Evolutionary conservation across 64 coral and sea anemone genomes (phyloP).

Genomic region (Astreopora myriophthalma): DNA sequence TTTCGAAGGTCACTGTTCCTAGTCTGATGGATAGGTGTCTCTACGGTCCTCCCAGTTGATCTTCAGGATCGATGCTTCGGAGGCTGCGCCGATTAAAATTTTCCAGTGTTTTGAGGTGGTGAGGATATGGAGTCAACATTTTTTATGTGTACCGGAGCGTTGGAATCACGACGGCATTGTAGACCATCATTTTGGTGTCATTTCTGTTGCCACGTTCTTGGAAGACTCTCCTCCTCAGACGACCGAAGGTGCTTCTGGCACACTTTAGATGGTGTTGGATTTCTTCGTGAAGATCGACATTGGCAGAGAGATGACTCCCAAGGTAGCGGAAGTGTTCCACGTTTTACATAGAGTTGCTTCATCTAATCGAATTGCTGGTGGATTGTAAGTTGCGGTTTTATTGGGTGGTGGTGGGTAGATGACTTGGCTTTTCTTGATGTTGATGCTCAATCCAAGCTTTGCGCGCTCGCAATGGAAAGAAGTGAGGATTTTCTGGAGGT

Average conservation of each 20-base stretch:
- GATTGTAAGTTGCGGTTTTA: no score
- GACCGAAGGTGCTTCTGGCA: not conserved
- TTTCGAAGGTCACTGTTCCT: no score
- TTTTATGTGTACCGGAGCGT: no score
- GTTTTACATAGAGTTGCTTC: not conserved
- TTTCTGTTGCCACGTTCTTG: not conserved
- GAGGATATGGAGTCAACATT: no score
- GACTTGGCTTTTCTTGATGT: not conserved
- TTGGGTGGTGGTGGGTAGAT: not conserved
- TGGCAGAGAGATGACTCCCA: not conserved
- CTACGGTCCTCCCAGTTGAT: no score
- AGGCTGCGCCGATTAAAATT: no score
- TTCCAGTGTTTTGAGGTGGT: no score
- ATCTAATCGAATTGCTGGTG: no score
- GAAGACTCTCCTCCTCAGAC: not conserved
- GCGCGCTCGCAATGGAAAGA: no score
- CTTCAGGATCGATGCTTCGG: no score
- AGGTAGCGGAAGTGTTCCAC: not conserved
- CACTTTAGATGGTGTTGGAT: not conserved
- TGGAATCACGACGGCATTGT: constrained; percentile 7
- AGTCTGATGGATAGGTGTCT: no score
- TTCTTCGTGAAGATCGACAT: not conserved
- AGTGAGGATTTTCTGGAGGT: no score
- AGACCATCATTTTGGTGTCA: not conserved
- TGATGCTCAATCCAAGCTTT: not conserved